Conservation (phyloP, 2,888 invertebrate genomes). For the Omphaloscelis lunosa region DNA sequence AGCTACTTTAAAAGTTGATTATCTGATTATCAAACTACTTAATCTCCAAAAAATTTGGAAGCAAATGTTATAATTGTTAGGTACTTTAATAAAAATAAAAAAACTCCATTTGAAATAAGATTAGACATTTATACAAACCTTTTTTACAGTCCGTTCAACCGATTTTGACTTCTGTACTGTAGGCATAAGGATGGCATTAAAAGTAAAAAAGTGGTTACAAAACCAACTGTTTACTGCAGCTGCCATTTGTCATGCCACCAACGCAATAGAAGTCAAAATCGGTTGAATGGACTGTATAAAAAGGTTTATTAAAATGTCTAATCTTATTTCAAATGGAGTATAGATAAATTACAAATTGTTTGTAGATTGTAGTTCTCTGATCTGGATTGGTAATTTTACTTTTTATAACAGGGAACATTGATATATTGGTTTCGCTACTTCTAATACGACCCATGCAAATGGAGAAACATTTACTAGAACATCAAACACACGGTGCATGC, state of each 20-base stretch:
- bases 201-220: no score
- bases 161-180: no score
- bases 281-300: no score
- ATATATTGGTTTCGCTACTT: constrained; percentile 44
- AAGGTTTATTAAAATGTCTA: no score
- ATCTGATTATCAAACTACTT: constrained; percentile 7
- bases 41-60: constrained; percentile 29
- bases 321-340: no score
- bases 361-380: constrained; percentile 16
- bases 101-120: no score
- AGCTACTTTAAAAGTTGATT: constrained; percentile 19
- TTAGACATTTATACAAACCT: no score
- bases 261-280: no score
- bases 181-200: no score
- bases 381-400: constrained; percentile 1
- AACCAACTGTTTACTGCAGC: no score
- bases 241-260: no score
- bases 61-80: neutral
- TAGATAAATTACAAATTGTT: constrained; percentile 36
- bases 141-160: no score
- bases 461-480: constrained; percentile 58
- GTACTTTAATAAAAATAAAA: neutral
- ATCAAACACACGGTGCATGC: constrained; percentile 68
- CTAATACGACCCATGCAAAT: constrained; percentile 66
- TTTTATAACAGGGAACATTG: constrained; percentile 16